These are phyloP conservation scores for Pristionchus fissidentatus DNA, from an alignment of 2,888 invertebrate genomes.

Conservation along the genomic window DNA sequence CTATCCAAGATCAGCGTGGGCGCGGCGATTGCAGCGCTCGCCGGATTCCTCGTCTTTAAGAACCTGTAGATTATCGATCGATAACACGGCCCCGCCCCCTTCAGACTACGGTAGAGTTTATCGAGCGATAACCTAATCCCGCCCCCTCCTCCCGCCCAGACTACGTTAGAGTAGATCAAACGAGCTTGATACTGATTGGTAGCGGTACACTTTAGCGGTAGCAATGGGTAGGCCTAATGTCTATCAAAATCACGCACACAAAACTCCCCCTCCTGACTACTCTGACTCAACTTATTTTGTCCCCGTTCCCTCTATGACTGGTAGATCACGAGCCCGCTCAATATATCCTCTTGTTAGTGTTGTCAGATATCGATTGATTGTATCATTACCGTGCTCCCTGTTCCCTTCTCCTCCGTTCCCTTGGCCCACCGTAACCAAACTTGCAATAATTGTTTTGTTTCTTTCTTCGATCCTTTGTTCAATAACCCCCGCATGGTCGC, in stretches of 20 bases:
- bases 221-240: no score
- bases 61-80: slow-evolving; percentile 55
- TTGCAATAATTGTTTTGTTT: background rate
- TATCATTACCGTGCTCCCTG: no score
- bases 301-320: background rate
- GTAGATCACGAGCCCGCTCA: background rate
- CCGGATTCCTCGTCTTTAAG: slow-evolving; percentile 74
- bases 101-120: background rate
- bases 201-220: no score
- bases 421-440: background rate
- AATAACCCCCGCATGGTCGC: background rate
- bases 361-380: background rate
- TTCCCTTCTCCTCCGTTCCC: no score
- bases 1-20: slow-evolving; percentile 72
- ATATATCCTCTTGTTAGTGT: background rate
- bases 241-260: no score
- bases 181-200: no score
- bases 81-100: background rate
- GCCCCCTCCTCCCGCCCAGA: no score
- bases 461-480: no score
- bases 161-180: no score
- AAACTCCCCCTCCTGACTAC: background rate
- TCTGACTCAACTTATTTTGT: background rate
- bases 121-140: background rate
- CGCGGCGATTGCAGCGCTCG: slow-evolving; percentile 72